Conservation (phyloP, 2,113 vertebrate genomes). For the Trochalopteron elliotii region DNA sequence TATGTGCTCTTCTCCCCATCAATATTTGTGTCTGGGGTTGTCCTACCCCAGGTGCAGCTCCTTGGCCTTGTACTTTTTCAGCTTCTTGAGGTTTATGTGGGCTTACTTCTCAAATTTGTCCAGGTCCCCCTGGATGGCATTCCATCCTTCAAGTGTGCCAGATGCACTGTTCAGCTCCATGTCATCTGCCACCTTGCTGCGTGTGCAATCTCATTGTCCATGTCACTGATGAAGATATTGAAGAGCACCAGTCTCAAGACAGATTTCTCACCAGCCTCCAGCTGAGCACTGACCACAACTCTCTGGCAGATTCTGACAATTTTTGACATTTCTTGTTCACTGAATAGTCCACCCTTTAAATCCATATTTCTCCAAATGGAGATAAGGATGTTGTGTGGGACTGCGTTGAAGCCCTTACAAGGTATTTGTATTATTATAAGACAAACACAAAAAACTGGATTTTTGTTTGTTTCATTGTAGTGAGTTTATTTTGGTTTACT, state of each 20-base stretch:
- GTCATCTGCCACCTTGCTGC: neutral
- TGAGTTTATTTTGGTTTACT: neutral
- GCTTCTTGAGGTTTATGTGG: neutral
- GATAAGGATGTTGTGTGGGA: neutral
- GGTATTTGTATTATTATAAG: neutral
- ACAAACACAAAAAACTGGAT: neutral
- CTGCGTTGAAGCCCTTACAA: neutral
- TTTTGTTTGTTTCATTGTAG: neutral
- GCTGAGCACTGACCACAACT: neutral
- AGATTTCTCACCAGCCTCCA: neutral
- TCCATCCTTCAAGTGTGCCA: neutral
- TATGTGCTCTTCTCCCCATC: neutral
- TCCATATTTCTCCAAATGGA: neutral
- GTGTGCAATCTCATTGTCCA: neutral
- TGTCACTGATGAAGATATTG: neutral
- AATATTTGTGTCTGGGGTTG: fast-evolving
- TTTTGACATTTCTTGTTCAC: neutral
- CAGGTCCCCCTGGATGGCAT: neutral
- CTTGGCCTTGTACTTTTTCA: neutral
- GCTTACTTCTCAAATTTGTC: neutral
- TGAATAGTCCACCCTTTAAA: neutral
- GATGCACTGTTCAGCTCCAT: neutral
- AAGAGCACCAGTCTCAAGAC: neutral
- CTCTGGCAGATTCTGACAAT: neutral
- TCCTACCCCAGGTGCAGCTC: neutral